These are phyloP conservation scores for Trissolcus japonicus DNA, from an alignment of 2,888 invertebrate genomes.

Conservation along the genomic window DNA sequence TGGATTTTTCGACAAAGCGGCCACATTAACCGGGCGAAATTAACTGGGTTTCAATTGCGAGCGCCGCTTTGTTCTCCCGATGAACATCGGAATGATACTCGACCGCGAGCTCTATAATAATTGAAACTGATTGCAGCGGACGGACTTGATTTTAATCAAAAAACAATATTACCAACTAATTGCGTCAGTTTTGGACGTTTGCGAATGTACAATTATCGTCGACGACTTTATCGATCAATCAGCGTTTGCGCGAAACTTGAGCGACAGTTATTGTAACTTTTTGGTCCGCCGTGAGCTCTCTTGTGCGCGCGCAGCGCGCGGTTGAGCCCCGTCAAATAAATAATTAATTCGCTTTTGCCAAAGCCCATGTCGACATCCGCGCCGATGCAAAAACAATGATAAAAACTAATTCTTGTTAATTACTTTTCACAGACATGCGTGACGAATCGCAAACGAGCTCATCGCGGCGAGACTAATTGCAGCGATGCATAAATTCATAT, in stretches of 20 bases:
- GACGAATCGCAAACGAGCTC: slow-evolving; percentile 20
- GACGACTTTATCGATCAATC: slow-evolving; percentile 44
- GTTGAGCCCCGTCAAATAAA: neutral
- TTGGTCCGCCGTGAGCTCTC: neutral
- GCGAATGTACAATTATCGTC: slow-evolving; percentile 40
- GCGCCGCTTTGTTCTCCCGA: slow-evolving; percentile 16
- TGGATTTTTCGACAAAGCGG: too few species aligned
- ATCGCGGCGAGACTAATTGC: slow-evolving; percentile 26
- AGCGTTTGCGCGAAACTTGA: slow-evolving; percentile 30
- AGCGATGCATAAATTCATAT: slow-evolving; percentile 15
- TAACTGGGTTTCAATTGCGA: slow-evolving; percentile 30
- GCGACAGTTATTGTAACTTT: slow-evolving; percentile 43
- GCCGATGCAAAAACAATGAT: neutral
- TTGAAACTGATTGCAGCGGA: slow-evolving; percentile 36
- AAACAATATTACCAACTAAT: slow-evolving; percentile 50
- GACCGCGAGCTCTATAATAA: slow-evolving; percentile 42
- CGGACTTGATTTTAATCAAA: slow-evolving; percentile 44
- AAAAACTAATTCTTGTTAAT: slow-evolving; percentile 44
- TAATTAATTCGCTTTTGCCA: slow-evolving; percentile 39
- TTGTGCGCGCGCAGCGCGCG: neutral
- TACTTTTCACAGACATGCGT: slow-evolving; percentile 9
- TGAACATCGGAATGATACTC: slow-evolving; percentile 31
- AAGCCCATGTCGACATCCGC: slow-evolving; percentile 9
- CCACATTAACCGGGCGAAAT: slow-evolving; percentile 7
- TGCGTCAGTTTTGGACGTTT: slow-evolving; percentile 32